A percentile compares a stretch with the other conserved stretches of the same genome.
Conservation (phyloP, 37 sponge, comb jelly and placozoan species). For the Axinella damicornis region DNA sequence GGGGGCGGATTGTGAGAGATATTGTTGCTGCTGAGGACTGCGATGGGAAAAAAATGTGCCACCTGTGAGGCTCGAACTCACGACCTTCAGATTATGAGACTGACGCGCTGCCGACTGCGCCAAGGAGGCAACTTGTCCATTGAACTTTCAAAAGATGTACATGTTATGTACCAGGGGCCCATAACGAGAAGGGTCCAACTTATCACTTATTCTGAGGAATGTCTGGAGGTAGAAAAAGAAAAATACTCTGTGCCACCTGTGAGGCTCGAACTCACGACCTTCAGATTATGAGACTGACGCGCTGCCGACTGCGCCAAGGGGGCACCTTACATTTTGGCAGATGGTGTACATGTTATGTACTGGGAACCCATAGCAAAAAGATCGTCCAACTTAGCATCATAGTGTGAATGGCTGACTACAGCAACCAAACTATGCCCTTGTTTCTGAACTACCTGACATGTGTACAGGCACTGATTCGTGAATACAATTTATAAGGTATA, state of each 20-base stretch:
- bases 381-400: not conserved
- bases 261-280: slow-evolving; percentile 97
- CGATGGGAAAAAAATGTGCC: slow-evolving; percentile 76
- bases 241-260: slow-evolving; percentile 79
- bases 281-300: slow-evolving; percentile 98
- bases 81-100: slow-evolving; percentile 98
- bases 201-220: not conserved
- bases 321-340: slow-evolving; percentile 41
- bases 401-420: too few species aligned
- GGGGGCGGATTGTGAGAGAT: too few species aligned
- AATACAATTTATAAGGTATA: too few species aligned
- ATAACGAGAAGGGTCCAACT: too few species aligned
- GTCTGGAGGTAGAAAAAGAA: slow-evolving; percentile 42
- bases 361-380: too few species aligned
- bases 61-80: slow-evolving; percentile 96
- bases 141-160: too few species aligned
- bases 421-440: too few species aligned
- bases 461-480: too few species aligned
- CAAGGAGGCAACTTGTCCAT: slow-evolving; percentile 69
- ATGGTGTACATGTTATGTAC: too few species aligned
- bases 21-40: too few species aligned
- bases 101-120: slow-evolving; percentile 95
- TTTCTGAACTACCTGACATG: too few species aligned
- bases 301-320: slow-evolving; percentile 92
- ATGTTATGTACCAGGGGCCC: too few species aligned